These are phyloP conservation scores for Pipra filicauda DNA, from an alignment of 2,113 vertebrate genomes.

Conservation along the genomic window DNA sequence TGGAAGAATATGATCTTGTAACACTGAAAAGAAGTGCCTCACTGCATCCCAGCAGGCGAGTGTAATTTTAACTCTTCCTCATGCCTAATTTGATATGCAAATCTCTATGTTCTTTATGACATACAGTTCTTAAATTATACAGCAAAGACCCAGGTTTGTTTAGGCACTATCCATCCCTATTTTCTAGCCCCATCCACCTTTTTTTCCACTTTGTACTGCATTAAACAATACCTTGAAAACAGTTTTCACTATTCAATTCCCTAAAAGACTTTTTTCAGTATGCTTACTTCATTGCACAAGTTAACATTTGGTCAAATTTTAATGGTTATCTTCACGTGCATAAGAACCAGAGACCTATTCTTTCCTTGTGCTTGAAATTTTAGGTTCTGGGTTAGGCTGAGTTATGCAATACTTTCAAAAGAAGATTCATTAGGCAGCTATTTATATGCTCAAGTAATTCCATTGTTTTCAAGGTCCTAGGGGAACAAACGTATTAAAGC, in stretches of 20 bases:
- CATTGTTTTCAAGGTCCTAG: not conserved
- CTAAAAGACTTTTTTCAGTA: not conserved
- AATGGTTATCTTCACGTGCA: not conserved
- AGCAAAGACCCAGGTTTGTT: not conserved
- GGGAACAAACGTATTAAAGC: not conserved
- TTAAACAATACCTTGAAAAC: not conserved
- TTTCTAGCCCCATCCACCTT: not conserved
- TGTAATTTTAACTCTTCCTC: slow-evolving; percentile 33
- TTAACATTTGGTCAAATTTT: not conserved
- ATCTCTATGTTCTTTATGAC: not conserved
- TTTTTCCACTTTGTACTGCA: not conserved
- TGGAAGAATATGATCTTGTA: slow-evolving; percentile 24
- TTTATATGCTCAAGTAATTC: slow-evolving; percentile 17
- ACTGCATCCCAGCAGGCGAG: not conserved
- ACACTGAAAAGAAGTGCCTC: slow-evolving; percentile 5
- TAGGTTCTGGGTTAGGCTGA: not conserved
- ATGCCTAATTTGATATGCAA: slow-evolving; percentile 19
- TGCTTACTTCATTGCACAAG: not conserved
- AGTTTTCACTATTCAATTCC: not conserved
- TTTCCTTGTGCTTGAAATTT: not conserved
- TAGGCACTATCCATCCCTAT: not conserved
- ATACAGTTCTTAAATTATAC: not conserved
- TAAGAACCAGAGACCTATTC: not conserved
- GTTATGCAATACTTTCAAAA: not conserved
- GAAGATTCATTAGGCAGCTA: not conserved